phyloP scores from a whole-genome alignment of 1,140 invertebrate genomes.

The Hycleus cichorii region DNA sequence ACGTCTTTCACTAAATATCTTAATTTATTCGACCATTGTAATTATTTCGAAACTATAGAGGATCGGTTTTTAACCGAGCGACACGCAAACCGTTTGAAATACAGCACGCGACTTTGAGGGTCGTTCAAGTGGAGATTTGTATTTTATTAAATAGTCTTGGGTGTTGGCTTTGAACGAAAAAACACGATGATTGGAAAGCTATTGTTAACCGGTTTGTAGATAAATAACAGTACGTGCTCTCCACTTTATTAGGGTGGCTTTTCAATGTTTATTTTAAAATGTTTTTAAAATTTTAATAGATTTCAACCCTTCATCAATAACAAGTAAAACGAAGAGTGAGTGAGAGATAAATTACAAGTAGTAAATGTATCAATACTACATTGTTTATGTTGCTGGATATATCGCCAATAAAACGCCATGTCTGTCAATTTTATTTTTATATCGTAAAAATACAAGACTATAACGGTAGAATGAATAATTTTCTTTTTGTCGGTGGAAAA shows the following conservation, averaged over 20 bases:
- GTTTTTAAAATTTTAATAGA: constrained; percentile 24
- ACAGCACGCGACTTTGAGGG: constrained; percentile 4
- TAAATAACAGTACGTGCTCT: constrained; percentile 20
- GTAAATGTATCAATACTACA: too few species aligned
- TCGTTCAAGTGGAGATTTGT: constrained; percentile 7
- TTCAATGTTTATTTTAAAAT: constrained; percentile 20
- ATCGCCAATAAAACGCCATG: too few species aligned
- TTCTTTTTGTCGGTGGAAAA: too few species aligned
- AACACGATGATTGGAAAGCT: constrained; percentile 1
- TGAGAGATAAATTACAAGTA: too few species aligned
- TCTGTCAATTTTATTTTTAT: too few species aligned
- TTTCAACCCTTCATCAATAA: constrained; percentile 11
- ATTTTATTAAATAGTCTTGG: constrained; percentile 14
- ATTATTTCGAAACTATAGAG: not conserved
- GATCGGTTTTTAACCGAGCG: constrained; percentile 1
- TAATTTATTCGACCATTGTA: too few species aligned
- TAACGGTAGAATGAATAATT: too few species aligned
- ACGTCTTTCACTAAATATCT: too few species aligned
- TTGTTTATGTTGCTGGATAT: too few species aligned
- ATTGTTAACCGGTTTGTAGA: constrained; percentile 2
- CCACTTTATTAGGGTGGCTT: constrained; percentile 21
- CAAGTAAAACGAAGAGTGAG: not conserved
- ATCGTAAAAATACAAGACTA: too few species aligned
- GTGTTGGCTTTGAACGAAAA: constrained; percentile 5
- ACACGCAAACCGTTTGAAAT: constrained; percentile 4